A percentile compares a stretch with the other conserved stretches of the same genome.
Evolutionary conservation across 2,888 invertebrate species (phyloP).

Genomic region (Ochlodes sylvanus): DNA sequence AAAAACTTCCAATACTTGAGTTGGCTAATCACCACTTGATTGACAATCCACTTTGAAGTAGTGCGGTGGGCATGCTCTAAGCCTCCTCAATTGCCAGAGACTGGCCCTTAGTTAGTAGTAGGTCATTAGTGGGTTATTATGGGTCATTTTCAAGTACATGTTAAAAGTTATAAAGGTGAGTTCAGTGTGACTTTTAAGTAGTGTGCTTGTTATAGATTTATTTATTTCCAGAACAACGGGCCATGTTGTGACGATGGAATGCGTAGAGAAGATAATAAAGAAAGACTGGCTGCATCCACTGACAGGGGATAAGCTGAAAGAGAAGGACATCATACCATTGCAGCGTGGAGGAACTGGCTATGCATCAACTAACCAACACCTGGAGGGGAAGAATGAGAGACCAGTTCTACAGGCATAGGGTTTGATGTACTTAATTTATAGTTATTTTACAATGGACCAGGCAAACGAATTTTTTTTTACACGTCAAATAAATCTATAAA

Average conservation of each 20-base stretch:
- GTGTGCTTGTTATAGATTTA: not conserved
- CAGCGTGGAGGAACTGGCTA: constrained; percentile 99
- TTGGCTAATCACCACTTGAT: no score
- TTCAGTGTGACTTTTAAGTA: constrained; percentile 5
- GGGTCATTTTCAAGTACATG: no score
- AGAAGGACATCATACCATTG: constrained; percentile 96
- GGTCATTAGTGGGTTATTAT: no score
- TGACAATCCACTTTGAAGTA: no score
- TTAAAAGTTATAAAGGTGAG: no score
- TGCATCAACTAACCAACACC: constrained; percentile 92
- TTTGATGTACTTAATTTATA: not conserved
- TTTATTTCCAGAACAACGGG: constrained; percentile 87
- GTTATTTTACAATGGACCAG: not conserved
- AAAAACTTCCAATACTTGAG: no score
- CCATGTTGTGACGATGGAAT: constrained; percentile 97
- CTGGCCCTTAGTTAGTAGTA: no score
- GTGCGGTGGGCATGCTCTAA: no score
- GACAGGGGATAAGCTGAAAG: constrained; percentile 92
- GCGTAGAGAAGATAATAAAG: constrained; percentile 97
- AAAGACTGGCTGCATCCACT: constrained; percentile 99
- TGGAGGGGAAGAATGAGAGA: constrained; percentile 93
- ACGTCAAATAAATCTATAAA: no score
- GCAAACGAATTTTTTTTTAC: no score
- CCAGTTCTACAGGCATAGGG: constrained; percentile 92
- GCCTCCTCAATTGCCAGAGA: no score